Base-by-base conservation (phyloP, 2,113 vertebrate genomes). In the Otis tarda region DNA sequence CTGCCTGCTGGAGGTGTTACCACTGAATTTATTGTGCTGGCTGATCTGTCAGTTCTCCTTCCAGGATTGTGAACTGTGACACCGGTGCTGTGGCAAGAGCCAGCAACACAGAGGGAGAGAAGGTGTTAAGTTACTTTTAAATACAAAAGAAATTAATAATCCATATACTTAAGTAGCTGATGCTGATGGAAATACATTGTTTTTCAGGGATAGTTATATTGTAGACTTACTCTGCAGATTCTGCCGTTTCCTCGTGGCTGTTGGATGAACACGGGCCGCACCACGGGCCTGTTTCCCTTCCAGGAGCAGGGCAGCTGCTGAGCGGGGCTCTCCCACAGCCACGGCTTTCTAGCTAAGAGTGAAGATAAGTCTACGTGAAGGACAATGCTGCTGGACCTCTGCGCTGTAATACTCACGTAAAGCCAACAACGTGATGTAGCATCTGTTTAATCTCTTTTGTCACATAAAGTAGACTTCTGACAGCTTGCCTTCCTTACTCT, bases 301-400 rank as follows among this genome's bases (percentile, higher is more conserved):
- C 31, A 2, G 5, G 64, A 2, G n/a, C 0, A 0, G 23, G 20
- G 28, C 2, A 22, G 49, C 18, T 7, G 14, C 2, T 13, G 27
- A 7, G 30, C 12, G 4, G 75, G 82, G 69, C 49, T n/a, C 33
- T 20, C 28, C 69, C 25, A 9, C 5, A 31, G 50, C 69, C 33
- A 4, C 0, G 0, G 3, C 3, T 4, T 21, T 30, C 43, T 35
- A 28, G 37, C 52, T 2, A 8, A 3, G 28, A 37, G 15, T 39
- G 57, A 28, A 53, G 47, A 33, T 22, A 76, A 3, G 31, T 45
- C 27, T 19, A 7, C 28, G 37, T 39, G 31, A 37, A 78, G 71
- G 27, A 60, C 5, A 67, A 49, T 37, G 53, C 52, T 55, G 0
- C 9, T 14, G 65, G 64, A 45, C 20, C 31, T 78, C 60, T 13